Conservation (phyloP, 2,113 vertebrate species). For the Galemys pyrenaicus region DNA sequence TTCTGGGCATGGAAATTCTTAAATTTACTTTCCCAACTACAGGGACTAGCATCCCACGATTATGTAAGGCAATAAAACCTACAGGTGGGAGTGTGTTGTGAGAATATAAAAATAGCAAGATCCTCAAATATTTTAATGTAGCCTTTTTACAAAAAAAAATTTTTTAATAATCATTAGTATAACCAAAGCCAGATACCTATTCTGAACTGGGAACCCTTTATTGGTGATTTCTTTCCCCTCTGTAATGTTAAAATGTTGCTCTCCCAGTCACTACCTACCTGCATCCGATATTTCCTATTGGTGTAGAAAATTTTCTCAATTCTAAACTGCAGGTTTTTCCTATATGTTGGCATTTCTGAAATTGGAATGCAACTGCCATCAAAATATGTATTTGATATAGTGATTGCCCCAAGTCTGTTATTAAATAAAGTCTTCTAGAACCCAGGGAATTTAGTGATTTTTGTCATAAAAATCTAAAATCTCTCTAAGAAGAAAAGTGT, state of each 20-base stretch:
- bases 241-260: constrained; percentile 5
- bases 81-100: neutral
- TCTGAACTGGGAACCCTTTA: neutral
- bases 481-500: neutral
- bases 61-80: constrained; percentile 45
- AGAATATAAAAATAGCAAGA: neutral
- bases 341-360: neutral
- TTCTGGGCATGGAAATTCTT: neutral
- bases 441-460: neutral
- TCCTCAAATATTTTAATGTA: neutral
- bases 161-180: neutral
- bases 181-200: neutral
- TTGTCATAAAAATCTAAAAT: neutral
- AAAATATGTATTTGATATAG: neutral
- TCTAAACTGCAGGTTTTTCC: neutral
- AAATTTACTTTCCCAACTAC: constrained; percentile 21
- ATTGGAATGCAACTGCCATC: neutral
- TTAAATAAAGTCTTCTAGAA: neutral
- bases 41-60: neutral
- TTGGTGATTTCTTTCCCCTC: neutral
- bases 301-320: neutral
- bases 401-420: constrained; percentile 1
- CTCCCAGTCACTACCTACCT: neutral
- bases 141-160: neutral
- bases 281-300: neutral